Evolutionary conservation across 2,113 vertebrate genomes (phyloP).

Genomic region (Oreochromis spilurus): DNA sequence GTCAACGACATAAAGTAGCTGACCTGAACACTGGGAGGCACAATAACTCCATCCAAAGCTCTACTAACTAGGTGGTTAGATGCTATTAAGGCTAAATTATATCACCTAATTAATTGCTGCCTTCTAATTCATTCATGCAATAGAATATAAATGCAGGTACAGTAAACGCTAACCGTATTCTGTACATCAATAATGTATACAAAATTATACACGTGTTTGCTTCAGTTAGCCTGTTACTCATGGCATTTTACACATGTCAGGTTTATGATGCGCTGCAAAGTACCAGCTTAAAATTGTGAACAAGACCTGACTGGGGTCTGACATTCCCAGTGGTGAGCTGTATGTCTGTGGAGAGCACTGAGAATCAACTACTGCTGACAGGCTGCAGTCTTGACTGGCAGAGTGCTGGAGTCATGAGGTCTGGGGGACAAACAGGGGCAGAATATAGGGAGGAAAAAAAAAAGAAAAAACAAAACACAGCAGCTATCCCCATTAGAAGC

Average conservation of each 20-base stretch:
- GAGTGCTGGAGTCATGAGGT: constrained; percentile 55
- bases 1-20: constrained; percentile 31
- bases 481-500: not conserved
- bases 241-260: not conserved
- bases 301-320: not conserved
- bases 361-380: constrained; percentile 41
- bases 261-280: not conserved
- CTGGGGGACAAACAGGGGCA: constrained; percentile 34
- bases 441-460: not conserved
- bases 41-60: constrained; percentile 26
- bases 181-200: not conserved
- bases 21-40: constrained; percentile 38
- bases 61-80: not conserved
- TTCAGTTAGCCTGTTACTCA: not conserved
- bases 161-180: not conserved
- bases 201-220: not conserved
- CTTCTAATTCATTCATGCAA: not conserved
- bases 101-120: constrained; percentile 16
- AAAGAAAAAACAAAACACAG: not conserved
- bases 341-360: constrained; percentile 4
- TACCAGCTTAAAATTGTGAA: not conserved
- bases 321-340: constrained; percentile 5
- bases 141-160: not conserved
- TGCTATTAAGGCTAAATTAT: not conserved
- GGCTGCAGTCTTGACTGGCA: constrained; percentile 52